These are phyloP conservation scores for Ganaspis brasiliensis DNA, from an alignment of 2,888 invertebrate species.

Conservation along the genomic window DNA sequence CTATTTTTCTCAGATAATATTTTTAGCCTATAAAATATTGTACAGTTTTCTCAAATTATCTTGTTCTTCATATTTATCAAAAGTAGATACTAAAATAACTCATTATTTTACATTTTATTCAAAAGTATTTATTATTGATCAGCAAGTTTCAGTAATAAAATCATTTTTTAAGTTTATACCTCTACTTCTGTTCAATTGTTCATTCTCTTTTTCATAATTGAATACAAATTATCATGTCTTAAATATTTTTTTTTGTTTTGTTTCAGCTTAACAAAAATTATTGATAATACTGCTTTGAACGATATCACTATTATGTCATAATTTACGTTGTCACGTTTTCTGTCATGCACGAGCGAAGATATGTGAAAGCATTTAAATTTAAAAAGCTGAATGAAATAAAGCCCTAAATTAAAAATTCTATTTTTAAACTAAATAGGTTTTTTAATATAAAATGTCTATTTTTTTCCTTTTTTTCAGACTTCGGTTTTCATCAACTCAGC, in stretches of 20 bases:
- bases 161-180: background rate
- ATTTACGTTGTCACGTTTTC: conserved; percentile 49
- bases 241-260: background rate
- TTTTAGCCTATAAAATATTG: too few species aligned
- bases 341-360: conserved; percentile 55
- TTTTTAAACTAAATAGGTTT: background rate
- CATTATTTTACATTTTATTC: too few species aligned
- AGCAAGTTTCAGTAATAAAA: background rate
- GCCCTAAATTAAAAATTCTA: background rate
- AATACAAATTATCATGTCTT: background rate
- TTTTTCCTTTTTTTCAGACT: too few species aligned
- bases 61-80: too few species aligned
- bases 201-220: background rate
- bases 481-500: too few species aligned
- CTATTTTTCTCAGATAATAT: too few species aligned
- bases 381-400: too few species aligned
- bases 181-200: background rate
- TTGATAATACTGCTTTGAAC: conserved; percentile 15
- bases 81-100: background rate
- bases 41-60: too few species aligned
- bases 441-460: too few species aligned
- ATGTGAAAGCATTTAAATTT: conserved; percentile 51
- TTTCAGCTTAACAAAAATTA: background rate
- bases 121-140: background rate
- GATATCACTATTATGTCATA: conserved; percentile 48